Base-by-base conservation (phyloP, 2,113 vertebrate genomes). In the Scomber colias region DNA sequence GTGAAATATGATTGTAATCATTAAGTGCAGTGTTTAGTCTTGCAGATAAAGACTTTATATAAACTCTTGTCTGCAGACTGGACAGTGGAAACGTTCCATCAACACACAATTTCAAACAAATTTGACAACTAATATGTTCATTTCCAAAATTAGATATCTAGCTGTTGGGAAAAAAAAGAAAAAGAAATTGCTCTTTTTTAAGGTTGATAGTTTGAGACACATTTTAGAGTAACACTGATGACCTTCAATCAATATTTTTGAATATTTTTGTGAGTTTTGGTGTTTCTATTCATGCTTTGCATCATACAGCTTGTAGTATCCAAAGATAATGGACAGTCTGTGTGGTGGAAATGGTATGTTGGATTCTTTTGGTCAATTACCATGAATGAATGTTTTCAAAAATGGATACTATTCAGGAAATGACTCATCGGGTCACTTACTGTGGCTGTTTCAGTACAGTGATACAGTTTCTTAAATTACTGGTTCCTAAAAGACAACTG, bases 391-490 rank as follows among this genome's bases (percentile, higher is more conserved):
- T 16, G 2, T 48, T 21, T 35, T 66, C 40, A 3, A 68, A 81
- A 81, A 62, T 63, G 75, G 71, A 50, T 17, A 4, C 60, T 13
- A 35, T 11, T 24, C 30, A 57, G 50, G 7, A 51, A 61, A 71
- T 3, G 54, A 60, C 53, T 48, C 59, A 35, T 53, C 2, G 12
- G 16, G 59, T 66, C 53, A 45, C 57, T 71, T 0, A 9, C 2
- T 53, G 53, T 3, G 60, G 54, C 45, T 3, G 66, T 53, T 56
- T 64, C 2, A 2, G 11, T 63, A 48, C 21, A 48, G 54, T 0
- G 2, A 14, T 5, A 30, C 24, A 60, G 67, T 61, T 60, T 73
- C 49, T 56, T 15, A 73, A 77, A 77, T 73, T 9, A 50, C 55
- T 44, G 63, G 61, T 73, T 68, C n/a, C 7, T 5, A 27, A 61